A percentile compares a stretch with the other conserved stretches of the same genome.
phyloP scores from a whole-genome alignment of 2,888 invertebrate genomes.

The Pyrochroa serraticornis region DNA sequence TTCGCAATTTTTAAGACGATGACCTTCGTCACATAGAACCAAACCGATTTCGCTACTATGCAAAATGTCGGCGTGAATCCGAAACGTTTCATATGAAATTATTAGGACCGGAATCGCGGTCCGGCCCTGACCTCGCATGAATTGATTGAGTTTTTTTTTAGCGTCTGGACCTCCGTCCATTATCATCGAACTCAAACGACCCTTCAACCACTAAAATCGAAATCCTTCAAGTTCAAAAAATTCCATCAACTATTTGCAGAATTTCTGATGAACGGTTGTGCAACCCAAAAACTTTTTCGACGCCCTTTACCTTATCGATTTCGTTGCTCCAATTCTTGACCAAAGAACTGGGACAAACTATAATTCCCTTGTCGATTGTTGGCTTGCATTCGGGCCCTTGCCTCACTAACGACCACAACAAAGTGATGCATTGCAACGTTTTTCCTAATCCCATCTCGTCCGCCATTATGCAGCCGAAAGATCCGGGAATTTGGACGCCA shows the following conservation, averaged over 20 bases:
- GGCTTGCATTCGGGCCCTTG: slow-evolving; percentile 94
- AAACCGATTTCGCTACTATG: slow-evolving; percentile 92
- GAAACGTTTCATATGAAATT: slow-evolving; percentile 98
- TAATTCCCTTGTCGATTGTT: slow-evolving; percentile 88
- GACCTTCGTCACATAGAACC: slow-evolving; percentile 98
- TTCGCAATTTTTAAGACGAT: slow-evolving; percentile 96
- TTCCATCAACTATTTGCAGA: background rate
- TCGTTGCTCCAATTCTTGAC: slow-evolving; percentile 99
- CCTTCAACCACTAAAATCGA: slow-evolving; percentile 76
- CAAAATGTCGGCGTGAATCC: slow-evolving; percentile 88
- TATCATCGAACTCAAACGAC: slow-evolving; percentile 78
- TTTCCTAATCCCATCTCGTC: slow-evolving; percentile 99
- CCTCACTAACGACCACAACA: slow-evolving; percentile 91
- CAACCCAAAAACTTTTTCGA: background rate
- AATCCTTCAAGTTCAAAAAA: background rate
- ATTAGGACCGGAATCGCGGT: slow-evolving; percentile 92
- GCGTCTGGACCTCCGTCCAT: slow-evolving; percentile 89
- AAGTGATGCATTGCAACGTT: slow-evolving; percentile 95
- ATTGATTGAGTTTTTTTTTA: slow-evolving; percentile 78
- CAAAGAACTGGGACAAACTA: slow-evolving; percentile 96
- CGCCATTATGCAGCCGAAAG: slow-evolving; percentile 98
- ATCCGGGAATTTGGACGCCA: slow-evolving; percentile 83
- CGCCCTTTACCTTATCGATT: slow-evolving; percentile 81
- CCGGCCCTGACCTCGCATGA: slow-evolving; percentile 81
- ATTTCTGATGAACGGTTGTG: background rate